Base-by-base conservation (phyloP, 2,113 vertebrate species). In the Petroica traversi region DNA sequence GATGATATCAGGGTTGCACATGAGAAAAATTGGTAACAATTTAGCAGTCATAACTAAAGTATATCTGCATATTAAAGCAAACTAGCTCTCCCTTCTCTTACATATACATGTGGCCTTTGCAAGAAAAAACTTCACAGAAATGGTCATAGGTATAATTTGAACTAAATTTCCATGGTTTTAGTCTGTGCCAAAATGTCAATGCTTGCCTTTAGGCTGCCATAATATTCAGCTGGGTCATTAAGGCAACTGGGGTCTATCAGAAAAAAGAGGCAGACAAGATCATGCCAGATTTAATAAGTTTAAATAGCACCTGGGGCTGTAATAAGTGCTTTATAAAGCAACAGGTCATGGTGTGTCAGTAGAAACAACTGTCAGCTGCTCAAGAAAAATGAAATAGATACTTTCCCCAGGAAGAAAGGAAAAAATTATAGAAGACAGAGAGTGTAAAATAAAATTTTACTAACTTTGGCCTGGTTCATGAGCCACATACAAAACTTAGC, bases 171-270 rank as follows among this genome's bases (percentile, higher is more conserved):
- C 31, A 45, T 43, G 8, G 0, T 69, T 94, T 93, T 68, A 74
- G 51, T 92, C 75, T 92, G 69, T 91, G 74, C 78, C 88, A 95
- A 97, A 97, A 97, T 97, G 95, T 96, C 95, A 92, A 0, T 59
- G 88, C 45, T 91, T 90, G 92, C 96, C 96, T 96, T 95, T 15
- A 87, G 96, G 95, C 73, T 91, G 92, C 24, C 64, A 77, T 93
- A 86, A 93, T 85, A 78, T 96, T 96, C 55, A 43, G n/a, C 77
- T 67, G 52, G 94, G 97, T 96, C 93, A 93, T 66, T 72, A 91
- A 94, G 51, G 86, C 73, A 83, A 80, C 67, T 67, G 68, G 45
- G 95, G 84, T 93, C 64, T 89, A 64, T 83, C 77, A 66, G 61
- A 87, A 93, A 72, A 80, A 91, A 66, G 43, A 93, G 36, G 57